These are phyloP conservation scores for Megalonaias nervosa DNA, from an alignment of 1,140 invertebrate genomes.

Conservation along the genomic window DNA sequence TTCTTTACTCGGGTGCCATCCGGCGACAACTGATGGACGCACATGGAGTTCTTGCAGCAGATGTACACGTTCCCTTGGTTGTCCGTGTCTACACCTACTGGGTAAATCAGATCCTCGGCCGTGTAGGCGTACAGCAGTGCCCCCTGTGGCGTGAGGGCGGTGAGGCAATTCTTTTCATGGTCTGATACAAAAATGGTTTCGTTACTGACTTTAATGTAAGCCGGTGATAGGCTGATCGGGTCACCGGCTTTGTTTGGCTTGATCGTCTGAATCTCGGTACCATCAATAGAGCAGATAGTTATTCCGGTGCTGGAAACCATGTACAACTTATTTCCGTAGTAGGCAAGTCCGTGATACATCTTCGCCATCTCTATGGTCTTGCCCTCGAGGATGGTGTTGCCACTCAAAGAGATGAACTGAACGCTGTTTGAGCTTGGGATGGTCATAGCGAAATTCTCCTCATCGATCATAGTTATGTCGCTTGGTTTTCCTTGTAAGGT, in stretches of 20 bases:
- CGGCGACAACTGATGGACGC: constrained; percentile 10
- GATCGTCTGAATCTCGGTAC: constrained; percentile 17
- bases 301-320: constrained; percentile 16
- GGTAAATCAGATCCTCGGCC: constrained; percentile 4
- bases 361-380: constrained; percentile 14
- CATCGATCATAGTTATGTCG: constrained; percentile 20
- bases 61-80: constrained; percentile 12
- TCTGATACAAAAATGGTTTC: constrained; percentile 18
- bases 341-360: constrained; percentile 16
- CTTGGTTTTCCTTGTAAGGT: constrained; percentile 27
- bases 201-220: constrained; percentile 7
- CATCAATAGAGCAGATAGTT: constrained; percentile 8
- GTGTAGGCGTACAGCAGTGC: constrained; percentile 14
- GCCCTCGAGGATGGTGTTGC: constrained; percentile 13
- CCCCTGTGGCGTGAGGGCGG: constrained; percentile 15
- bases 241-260: constrained; percentile 20
- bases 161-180: constrained; percentile 9
- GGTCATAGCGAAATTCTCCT: constrained; percentile 1
- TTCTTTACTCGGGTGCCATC: constrained; percentile 16
- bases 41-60: constrained; percentile 10
- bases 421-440: constrained; percentile 15
- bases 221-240: not conserved
- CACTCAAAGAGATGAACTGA: constrained; percentile 20
- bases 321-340: constrained; percentile 8
- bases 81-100: constrained; percentile 13